Base-by-base conservation (phyloP, 2,113 vertebrate species). In the Lucifuga dentata region DNA sequence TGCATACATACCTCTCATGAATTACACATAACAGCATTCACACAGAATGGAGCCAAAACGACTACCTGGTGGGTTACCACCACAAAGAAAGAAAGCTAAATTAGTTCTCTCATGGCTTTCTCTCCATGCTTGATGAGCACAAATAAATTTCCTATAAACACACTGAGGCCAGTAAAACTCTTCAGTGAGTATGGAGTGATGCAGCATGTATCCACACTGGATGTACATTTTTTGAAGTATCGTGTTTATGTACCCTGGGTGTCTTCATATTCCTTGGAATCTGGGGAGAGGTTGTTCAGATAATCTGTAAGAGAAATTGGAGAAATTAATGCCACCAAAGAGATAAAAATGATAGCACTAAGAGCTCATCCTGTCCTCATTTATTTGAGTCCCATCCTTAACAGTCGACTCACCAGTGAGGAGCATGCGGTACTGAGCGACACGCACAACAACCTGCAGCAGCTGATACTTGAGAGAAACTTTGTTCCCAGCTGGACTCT, bases 251-350 rank as follows among this genome's bases (percentile, higher is more conserved):
- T 93, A 99, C 98, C 97, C 92, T 98, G 97, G 8, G 97, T 98
- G 81, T 93, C 89, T 83, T 96, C 95, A 79, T 99, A 99, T 74
- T 99, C 98, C 12, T 92, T 89, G 3, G 95, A 97, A 85, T 99
- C 97, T 0, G 98, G 97, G 49, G 94, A 95, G 55, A 99, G 95
- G 87, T 98, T 98, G 90, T 98, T 99, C 84, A 99, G 91, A 86
- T 99, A 99, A 93, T 99, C 97, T 99, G 92, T 41, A 68, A 60
- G 73, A 70, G 84, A 32, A 83, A 76, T 10, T 60, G 62, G 33
- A 78, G 10, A 74, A 26, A 72, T 48, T 8, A 72, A 64, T 33
- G 8, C n/a, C 11, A 35, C 16, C 40, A 50, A 11, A 32, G 12
- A 48, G 33, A 41, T 12, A 24, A 32, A 3, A 48, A 51, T 38